Conservation (phyloP, 2,113 vertebrate genomes). For the Aleadryas rufinucha region DNA sequence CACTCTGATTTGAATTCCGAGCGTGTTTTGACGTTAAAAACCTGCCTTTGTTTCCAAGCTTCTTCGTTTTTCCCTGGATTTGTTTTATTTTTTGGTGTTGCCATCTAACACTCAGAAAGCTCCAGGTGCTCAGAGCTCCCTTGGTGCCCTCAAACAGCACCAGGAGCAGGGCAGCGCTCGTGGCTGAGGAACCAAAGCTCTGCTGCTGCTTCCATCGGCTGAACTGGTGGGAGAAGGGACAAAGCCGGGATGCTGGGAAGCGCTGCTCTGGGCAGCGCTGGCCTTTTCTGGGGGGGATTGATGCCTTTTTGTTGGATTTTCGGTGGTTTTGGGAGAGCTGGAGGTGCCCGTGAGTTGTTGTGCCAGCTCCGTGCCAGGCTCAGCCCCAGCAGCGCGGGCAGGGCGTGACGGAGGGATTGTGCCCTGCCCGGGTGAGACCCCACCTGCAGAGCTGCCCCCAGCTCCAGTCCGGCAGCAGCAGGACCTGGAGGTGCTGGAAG, state of each 20-base stretch:
- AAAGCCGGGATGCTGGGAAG: neutral
- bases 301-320: neutral
- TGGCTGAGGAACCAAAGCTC: neutral
- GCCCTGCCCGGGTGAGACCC: neutral
- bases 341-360: neutral
- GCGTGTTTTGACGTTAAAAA: neutral
- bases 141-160: neutral
- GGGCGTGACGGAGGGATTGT: neutral
- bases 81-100: neutral
- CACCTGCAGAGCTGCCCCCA: neutral
- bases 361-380: neutral
- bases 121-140: neutral
- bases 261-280: neutral
- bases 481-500: neutral
- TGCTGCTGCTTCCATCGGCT: neutral
- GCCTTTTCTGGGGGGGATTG: too few relatives aligned
- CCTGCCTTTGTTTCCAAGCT: neutral
- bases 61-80: neutral
- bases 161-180: neutral
- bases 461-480: neutral
- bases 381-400: neutral
- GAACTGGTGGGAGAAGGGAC: neutral
- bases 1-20: neutral
- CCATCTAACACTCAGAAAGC: neutral
- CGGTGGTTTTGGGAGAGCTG: neutral